Conservation (phyloP, 1,140 invertebrate species). For the Ceratitis capitata region DNA sequence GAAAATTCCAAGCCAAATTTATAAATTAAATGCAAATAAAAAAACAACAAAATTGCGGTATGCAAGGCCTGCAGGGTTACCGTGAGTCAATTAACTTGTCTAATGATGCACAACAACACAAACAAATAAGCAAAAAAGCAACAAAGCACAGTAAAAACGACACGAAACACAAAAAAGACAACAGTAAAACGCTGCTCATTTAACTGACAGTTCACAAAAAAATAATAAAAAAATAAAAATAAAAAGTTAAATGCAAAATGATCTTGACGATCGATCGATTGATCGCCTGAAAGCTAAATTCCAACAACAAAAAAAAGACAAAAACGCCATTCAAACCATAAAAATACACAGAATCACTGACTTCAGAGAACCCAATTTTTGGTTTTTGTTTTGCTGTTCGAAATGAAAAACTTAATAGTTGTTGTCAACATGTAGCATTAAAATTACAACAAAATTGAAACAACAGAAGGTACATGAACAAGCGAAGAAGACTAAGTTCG, state of each 20-base stretch:
- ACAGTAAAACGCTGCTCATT: not conserved
- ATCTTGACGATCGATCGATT: slow-evolving; percentile 41
- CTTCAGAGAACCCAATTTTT: not conserved
- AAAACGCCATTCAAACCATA: not conserved
- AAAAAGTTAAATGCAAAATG: not conserved
- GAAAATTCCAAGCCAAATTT: no score
- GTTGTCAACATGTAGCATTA: slow-evolving; percentile 32
- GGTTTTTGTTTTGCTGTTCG: not conserved
- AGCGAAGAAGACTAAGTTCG: no score
- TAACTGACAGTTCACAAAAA: not conserved
- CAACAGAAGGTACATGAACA: not conserved
- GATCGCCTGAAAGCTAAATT: slow-evolving; percentile 7
- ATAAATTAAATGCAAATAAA: no score
- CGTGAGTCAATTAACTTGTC: slow-evolving; percentile 25
- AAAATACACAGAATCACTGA: not conserved
- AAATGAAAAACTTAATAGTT: slow-evolving; percentile 12
- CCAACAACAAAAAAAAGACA: not conserved
- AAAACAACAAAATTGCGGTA: no score
- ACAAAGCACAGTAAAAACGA: not conserved
- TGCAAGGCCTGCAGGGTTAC: not conserved
- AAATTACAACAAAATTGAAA: not conserved
- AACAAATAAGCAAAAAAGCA: not conserved
- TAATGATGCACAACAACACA: slow-evolving; percentile 30
- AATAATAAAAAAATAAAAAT: not conserved
- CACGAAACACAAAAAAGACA: not conserved